These are phyloP conservation scores for Machimus atricapillus DNA, from an alignment of 2,888 invertebrate species.

Conservation along the genomic window DNA sequence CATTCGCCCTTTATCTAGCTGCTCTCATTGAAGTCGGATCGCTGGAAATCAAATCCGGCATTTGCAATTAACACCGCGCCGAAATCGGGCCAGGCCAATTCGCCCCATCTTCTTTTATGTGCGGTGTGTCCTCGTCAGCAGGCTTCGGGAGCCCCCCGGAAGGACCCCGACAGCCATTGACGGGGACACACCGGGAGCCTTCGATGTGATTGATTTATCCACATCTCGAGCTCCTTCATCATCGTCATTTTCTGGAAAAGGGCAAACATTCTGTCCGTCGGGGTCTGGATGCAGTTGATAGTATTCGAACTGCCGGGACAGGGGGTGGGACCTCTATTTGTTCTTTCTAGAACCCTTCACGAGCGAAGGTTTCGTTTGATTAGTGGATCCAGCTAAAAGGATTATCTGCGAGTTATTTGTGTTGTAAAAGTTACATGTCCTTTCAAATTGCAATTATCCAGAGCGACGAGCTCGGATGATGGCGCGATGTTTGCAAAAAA, in stretches of 20 bases:
- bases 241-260: constrained; percentile 10
- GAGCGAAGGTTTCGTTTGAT: not conserved
- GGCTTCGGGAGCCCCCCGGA: not conserved
- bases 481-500: not conserved
- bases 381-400: constrained; percentile 21
- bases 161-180: not conserved
- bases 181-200: constrained; percentile 2
- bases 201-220: constrained; percentile 20
- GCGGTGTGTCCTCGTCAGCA: not conserved
- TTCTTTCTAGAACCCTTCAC: not conserved
- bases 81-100: not conserved
- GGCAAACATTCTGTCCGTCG: not conserved
- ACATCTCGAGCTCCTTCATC: constrained; percentile 10
- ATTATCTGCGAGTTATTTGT: constrained; percentile 12
- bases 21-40: not conserved
- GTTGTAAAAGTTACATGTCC: constrained; percentile 3
- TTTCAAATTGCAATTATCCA: not conserved
- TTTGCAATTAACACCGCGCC: not conserved
- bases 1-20: not conserved
- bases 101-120: not conserved
- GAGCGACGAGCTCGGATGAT: not conserved
- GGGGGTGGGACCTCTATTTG: constrained; percentile 1
- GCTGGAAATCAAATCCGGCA: not conserved
- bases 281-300: not conserved
- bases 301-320: not conserved